Percentiles rank a stretch among this genome's conserved stretches.
These are phyloP conservation scores for Melanotaenia trifasciata DNA, from an alignment of 2,797 vertebrate species.

Conservation along the genomic window DNA sequence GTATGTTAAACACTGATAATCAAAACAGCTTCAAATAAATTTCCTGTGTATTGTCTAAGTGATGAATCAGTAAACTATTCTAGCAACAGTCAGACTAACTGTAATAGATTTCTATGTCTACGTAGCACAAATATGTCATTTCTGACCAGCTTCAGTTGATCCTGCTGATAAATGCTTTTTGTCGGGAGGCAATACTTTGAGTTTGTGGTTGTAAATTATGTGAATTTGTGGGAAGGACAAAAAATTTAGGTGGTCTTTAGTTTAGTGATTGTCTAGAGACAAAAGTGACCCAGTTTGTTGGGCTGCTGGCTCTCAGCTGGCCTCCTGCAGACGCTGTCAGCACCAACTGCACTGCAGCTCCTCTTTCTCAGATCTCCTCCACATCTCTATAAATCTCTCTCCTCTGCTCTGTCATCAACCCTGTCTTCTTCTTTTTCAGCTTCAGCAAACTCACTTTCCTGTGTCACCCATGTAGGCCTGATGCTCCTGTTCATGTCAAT, in stretches of 20 bases:
- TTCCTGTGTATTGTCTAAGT: too few relatives aligned
- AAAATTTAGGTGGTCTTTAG: constrained; percentile 25
- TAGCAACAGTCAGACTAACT: too few relatives aligned
- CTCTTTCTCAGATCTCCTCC: constrained; percentile 29
- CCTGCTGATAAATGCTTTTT: not conserved
- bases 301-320: constrained; percentile 46
- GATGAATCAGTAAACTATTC: too few relatives aligned
- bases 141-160: not conserved
- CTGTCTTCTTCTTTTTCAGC: not conserved
- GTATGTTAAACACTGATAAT: too few relatives aligned
- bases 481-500: constrained; percentile 47
- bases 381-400: constrained; percentile 29
- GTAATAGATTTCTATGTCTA: too few relatives aligned
- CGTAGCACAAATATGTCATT: not conserved
- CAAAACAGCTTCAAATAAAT: too few relatives aligned
- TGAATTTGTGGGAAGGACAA: not conserved
- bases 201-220: not conserved
- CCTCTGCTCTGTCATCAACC: constrained; percentile 46
- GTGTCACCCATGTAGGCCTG: constrained; percentile 3
- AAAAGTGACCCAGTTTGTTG: constrained; percentile 63
- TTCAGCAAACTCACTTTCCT: constrained; percentile 8
- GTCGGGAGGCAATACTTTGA: not conserved
- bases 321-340: constrained; percentile 66
- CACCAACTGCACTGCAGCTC: constrained; percentile 64
- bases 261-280: constrained; percentile 27